Evolutionary conservation across 2,113 vertebrate genomes (phyloP).

Genomic region (Spizaetus ornatus): DNA sequence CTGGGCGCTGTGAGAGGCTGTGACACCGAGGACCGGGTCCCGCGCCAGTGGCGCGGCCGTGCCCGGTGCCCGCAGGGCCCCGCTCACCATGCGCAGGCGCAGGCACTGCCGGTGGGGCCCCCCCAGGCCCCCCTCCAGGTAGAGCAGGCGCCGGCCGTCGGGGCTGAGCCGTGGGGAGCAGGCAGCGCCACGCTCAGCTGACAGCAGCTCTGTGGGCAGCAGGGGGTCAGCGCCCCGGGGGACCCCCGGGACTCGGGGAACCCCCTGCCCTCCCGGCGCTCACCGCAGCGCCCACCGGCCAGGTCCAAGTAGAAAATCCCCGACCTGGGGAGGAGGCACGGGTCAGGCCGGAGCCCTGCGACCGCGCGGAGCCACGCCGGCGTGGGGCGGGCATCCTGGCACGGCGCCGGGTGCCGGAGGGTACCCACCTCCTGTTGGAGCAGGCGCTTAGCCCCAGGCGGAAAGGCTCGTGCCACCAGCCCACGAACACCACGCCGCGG

Average conservation of each 20-base stretch:
- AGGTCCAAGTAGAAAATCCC: constrained; percentile 90
- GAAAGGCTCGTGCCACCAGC: constrained; percentile 92
- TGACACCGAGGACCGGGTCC: rapidly evolving
- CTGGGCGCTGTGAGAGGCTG: rapidly evolving
- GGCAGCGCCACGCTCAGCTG: constrained; percentile 72
- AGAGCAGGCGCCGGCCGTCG: constrained; percentile 84
- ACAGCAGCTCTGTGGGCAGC: constrained; percentile 79
- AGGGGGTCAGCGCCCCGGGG: background rate
- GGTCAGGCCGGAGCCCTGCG: rapidly evolving
- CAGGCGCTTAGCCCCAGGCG: constrained; percentile 85
- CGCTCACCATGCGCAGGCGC: constrained; percentile 82
- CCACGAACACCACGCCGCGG: constrained; percentile 86
- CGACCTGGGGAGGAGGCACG: constrained; percentile 69
- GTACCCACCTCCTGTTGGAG: constrained; percentile 86
- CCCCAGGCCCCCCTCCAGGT: constrained; percentile 79
- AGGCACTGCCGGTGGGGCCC: constrained; percentile 88
- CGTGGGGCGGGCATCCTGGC: rapidly evolving
- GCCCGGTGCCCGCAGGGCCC: rapidly evolving
- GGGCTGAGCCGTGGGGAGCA: constrained; percentile 92
- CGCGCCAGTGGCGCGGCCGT: rapidly evolving
- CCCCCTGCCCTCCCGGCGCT: background rate
- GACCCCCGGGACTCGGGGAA: background rate
- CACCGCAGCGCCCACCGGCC: constrained; percentile 83
- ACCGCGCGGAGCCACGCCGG: rapidly evolving
- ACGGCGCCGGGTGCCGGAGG: rapidly evolving